Evolutionary conservation across 2,888 invertebrate genomes (phyloP).

Genomic region (Zeuzera pyrina): DNA sequence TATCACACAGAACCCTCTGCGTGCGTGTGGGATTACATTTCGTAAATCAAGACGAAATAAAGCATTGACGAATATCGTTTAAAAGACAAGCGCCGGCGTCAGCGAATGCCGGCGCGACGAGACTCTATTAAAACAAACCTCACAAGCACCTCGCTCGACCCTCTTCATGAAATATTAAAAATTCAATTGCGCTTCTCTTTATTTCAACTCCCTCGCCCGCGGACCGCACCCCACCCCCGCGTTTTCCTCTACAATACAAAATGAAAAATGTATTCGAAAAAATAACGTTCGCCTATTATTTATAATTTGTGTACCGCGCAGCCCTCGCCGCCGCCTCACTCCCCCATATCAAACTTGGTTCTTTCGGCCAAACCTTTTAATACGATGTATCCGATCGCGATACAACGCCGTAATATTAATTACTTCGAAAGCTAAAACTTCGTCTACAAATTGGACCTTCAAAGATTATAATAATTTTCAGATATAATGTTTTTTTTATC

Average conservation of each 20-base stretch:
- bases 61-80: no score
- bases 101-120: slow-evolving; percentile 25
- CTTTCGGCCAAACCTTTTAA: no score
- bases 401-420: no score
- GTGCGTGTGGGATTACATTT: no score
- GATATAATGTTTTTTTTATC: no score
- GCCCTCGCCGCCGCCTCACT: slow-evolving; percentile 18
- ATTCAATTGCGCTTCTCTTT: slow-evolving; percentile 74
- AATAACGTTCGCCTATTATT: slow-evolving; percentile 69
- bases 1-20: no score
- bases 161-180: slow-evolving; percentile 74
- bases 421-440: no score
- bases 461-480: no score
- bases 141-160: slow-evolving; percentile 37
- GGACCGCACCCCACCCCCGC: slow-evolving; percentile 41
- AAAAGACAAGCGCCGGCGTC: slow-evolving; percentile 17
- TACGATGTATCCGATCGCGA: no score
- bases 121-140: slow-evolving; percentile 64
- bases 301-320: slow-evolving; percentile 60
- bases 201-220: slow-evolving; percentile 65
- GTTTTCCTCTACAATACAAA: slow-evolving; percentile 64
- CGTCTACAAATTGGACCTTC: no score
- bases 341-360: no score
- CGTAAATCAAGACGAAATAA: no score
- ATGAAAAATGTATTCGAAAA: slow-evolving; percentile 70